Conservation (phyloP, 2,113 vertebrate species). For the Sapajus apella region DNA sequence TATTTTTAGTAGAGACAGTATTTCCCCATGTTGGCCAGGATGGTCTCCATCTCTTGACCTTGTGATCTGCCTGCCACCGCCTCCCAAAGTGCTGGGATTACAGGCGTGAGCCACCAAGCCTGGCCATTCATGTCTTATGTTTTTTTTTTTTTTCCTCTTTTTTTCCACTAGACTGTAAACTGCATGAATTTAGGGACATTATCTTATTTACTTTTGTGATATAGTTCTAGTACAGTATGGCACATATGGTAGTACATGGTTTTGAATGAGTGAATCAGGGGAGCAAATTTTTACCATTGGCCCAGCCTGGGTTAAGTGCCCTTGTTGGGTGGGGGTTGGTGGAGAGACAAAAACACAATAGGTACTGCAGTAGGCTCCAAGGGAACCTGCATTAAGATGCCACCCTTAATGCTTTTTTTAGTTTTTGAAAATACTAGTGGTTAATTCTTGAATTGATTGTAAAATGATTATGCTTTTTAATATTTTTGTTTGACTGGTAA, state of each 20-base stretch:
- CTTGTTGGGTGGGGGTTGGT: background rate
- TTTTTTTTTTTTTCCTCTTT: background rate
- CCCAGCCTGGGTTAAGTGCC: background rate
- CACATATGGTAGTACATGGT: background rate
- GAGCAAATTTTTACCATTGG: background rate
- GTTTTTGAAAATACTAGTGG: constrained; percentile 12
- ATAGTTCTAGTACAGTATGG: background rate
- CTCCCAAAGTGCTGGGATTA: no score
- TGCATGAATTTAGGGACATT: background rate
- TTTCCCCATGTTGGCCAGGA: no score
- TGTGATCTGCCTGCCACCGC: no score
- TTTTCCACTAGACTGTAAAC: background rate
- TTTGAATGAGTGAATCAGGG: constrained; percentile 15
- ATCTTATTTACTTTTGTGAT: background rate
- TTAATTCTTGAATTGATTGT: constrained; percentile 6
- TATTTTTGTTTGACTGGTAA: constrained; percentile 43
- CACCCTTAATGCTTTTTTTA: background rate
- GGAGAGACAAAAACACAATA: background rate
- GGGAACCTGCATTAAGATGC: background rate
- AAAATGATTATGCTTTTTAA: background rate
- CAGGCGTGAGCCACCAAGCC: no score
- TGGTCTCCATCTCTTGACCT: no score
- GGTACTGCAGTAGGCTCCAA: background rate
- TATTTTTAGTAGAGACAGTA: no score
- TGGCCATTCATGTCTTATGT: background rate